phyloP scores from a whole-genome alignment of 2,113 vertebrate species.

The Chelonoidis abingdonii region DNA sequence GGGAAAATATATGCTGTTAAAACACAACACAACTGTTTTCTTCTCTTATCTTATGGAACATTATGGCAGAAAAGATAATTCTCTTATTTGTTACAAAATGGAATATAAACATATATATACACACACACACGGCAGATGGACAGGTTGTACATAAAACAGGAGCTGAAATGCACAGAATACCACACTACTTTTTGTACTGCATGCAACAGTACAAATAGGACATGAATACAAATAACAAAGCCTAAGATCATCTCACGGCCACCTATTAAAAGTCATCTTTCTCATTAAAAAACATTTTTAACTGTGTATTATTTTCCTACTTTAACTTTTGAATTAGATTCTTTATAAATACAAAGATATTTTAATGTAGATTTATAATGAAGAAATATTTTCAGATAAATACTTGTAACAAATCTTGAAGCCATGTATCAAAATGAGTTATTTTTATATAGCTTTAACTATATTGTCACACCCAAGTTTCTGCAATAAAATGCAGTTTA shows the following conservation, averaged over 20 bases:
- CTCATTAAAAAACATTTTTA: constrained; percentile 51
- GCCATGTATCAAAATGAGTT: constrained; percentile 37
- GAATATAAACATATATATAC: background rate
- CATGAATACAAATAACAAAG: background rate
- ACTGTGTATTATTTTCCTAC: constrained; percentile 52
- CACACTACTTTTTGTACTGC: background rate
- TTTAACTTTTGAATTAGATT: constrained; percentile 66
- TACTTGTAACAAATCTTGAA: constrained; percentile 62
- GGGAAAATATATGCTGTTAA: background rate
- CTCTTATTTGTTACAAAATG: background rate
- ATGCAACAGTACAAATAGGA: background rate
- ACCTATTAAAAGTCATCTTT: constrained; percentile 14
- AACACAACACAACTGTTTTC: background rate
- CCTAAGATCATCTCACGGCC: background rate
- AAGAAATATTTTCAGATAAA: constrained; percentile 55
- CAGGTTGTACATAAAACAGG: background rate
- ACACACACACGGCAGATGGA: background rate
- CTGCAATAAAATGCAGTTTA: constrained; percentile 66
- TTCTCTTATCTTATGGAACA: background rate
- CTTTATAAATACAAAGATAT: constrained; percentile 52
- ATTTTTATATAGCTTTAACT: constrained; percentile 62
- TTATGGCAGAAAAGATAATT: background rate
- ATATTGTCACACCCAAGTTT: constrained; percentile 59
- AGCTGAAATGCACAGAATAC: background rate
- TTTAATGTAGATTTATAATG: constrained; percentile 46